A percentile compares a stretch with the other conserved stretches of the same genome.
These are phyloP conservation scores for Oscheius sp. DNA, from an alignment of 2,888 invertebrate genomes.

Conservation along the genomic window DNA sequence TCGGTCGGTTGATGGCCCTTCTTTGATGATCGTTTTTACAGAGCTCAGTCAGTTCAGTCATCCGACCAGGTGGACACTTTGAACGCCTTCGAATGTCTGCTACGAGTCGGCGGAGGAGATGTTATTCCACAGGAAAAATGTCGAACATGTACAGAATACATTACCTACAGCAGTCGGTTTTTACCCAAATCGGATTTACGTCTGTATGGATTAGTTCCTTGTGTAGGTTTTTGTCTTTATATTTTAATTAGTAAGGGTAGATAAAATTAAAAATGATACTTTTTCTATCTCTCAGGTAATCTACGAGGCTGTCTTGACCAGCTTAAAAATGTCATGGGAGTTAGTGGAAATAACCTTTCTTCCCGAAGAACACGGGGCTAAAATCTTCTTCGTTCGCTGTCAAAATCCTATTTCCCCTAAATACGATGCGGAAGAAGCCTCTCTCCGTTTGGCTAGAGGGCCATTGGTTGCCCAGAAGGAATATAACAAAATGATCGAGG, in stretches of 20 bases:
- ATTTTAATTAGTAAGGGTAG: neutral
- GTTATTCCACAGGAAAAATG: constrained; percentile 39
- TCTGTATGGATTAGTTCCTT: constrained; percentile 43
- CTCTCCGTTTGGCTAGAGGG: constrained; percentile 12
- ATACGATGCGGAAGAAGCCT: constrained; percentile 16
- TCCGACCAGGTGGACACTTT: constrained; percentile 44
- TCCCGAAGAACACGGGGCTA: neutral
- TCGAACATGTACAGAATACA: constrained; percentile 32
- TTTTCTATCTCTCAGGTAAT: constrained; percentile 33
- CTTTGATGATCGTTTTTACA: constrained; percentile 6
- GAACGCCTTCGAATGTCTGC: constrained; percentile 29
- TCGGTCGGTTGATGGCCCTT: constrained; percentile 16
- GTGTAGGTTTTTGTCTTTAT: constrained; percentile 22
- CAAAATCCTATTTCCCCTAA: neutral
- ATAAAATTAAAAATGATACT: neutral
- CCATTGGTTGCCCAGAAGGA: constrained; percentile 10
- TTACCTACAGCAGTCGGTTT: constrained; percentile 39
- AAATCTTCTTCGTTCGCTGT: neutral
- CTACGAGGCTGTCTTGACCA: constrained; percentile 32
- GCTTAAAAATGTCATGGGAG: constrained; percentile 33
- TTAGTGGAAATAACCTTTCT: constrained; percentile 35
- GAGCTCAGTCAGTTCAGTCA: constrained; percentile 50
- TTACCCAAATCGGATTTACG: constrained; percentile 38
- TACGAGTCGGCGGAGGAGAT: constrained; percentile 36
- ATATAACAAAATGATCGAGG: constrained; percentile 17